Base-by-base conservation (phyloP, 2,888 invertebrate species). In the Malacosoma neustria region DNA sequence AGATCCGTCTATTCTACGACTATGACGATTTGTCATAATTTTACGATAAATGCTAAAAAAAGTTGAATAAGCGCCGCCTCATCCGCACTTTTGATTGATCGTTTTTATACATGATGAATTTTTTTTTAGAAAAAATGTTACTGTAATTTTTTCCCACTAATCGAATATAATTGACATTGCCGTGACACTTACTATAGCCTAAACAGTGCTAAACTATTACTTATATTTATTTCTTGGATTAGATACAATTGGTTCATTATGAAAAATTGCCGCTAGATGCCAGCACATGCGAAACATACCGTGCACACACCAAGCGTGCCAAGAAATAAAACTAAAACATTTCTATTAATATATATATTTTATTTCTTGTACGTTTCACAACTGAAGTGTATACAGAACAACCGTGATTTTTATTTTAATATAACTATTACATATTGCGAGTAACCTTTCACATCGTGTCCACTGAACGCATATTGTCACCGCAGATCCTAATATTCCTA, bases 101-200 rank as follows among this genome's bases (percentile, higher is more conserved):
- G n/a, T n/a, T n/a, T n/a, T n/a, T n/a, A n/a, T n/a, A n/a, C n/a
- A n/a, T n/a, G n/a, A n/a, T n/a, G n/a, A n/a, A n/a, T n/a, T n/a
- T n/a, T n/a, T 70, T 72, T 76, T 68, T 81, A 79, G 76, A 81
- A 81, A 81, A 76, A 69, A 65, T 74, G 51, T 54, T 76, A 72
- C 70, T 66, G 74, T 67, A 69, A 68, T 68, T 67, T 62, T 64
- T 67, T 66, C 57, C 47, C 67, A 72, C 84, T 85, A 85, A 73
- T 82, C 74, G 71, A 79, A 85, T 84, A 85, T 85, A 85, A 85
- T 85, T 85, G 84, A 85, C 84, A 76, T 81, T 70, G 79, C 81
- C 70, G 80, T 79, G 76, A 81, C 77, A 75, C 80, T 80, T 80
- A 82, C 81, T 84, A 22, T 22, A 84, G 66, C 71, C 79, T 82